Evolutionary conservation across 2,113 vertebrate genomes (phyloP).

Genomic region (Nothobranchius kuhntae): DNA sequence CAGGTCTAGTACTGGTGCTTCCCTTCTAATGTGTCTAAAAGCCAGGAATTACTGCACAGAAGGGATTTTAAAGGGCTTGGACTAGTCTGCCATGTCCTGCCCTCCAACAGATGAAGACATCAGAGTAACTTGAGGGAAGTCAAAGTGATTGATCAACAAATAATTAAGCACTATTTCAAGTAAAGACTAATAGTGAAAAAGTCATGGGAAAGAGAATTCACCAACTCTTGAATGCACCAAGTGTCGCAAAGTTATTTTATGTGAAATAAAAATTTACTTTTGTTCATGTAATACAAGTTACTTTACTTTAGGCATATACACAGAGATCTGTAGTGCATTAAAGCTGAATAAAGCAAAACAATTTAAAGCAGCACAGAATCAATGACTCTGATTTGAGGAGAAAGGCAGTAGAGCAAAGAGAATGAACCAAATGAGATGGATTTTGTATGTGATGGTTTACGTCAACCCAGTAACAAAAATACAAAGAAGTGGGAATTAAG

Average conservation of each 20-base stretch:
- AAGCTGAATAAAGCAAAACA: constrained; percentile 49
- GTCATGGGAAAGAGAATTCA: constrained; percentile 14
- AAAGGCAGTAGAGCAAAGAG: background rate
- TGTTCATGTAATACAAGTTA: constrained; percentile 32
- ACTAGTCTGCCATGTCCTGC: constrained; percentile 19
- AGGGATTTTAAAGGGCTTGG: constrained; percentile 32
- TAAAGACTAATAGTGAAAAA: constrained; percentile 18
- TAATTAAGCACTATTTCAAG: constrained; percentile 20
- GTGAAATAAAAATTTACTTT: constrained; percentile 23
- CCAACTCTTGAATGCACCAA: constrained; percentile 11
- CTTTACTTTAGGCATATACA: constrained; percentile 78
- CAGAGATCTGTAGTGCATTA: constrained; percentile 64
- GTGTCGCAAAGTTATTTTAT: constrained; percentile 24
- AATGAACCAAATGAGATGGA: constrained; percentile 1
- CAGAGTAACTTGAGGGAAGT: constrained; percentile 22
- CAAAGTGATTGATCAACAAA: constrained; percentile 12
- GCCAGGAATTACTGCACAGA: constrained; percentile 30
- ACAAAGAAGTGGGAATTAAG: constrained; percentile 10
- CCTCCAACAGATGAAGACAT: constrained; percentile 26
- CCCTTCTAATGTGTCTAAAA: constrained; percentile 29
- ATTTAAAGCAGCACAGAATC: constrained; percentile 14
- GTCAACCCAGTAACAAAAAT: background rate
- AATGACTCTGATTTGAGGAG: constrained; percentile 8
- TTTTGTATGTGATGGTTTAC: constrained; percentile 1
- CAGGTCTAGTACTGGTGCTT: constrained; percentile 33